Evolutionary conservation across 2,797 vertebrate species (phyloP).

Genomic region (Oryzias sinensis): DNA sequence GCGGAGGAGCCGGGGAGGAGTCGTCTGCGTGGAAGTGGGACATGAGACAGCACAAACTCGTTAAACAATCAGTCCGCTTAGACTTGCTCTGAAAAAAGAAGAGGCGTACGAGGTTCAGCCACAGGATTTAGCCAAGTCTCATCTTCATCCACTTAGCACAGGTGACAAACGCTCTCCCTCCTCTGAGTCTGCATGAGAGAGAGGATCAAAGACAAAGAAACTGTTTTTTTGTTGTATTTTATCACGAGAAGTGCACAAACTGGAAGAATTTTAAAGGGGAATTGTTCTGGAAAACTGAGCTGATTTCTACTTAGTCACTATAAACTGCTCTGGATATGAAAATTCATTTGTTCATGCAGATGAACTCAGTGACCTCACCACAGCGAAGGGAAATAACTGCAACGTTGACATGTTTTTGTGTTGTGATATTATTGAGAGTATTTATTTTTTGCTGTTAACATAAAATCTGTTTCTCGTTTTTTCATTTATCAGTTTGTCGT

Average conservation of each 20-base stretch:
- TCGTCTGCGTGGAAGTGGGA: conserved; percentile 26
- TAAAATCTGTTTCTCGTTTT: no score
- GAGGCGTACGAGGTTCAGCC: conserved; percentile 34
- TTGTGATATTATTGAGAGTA: no score
- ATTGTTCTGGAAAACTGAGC: conserved; percentile 3
- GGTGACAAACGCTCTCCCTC: conserved; percentile 10
- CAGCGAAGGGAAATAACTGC: no score
- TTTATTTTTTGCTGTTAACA: no score
- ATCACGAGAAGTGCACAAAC: no score
- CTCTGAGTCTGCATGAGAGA: no score
- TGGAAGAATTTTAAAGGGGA: no score
- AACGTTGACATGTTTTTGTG: no score
- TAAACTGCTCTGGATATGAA: conserved; percentile 3
- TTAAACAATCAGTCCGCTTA: conserved; percentile 44
- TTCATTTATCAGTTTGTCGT: no score
- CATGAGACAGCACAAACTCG: conserved; percentile 57
- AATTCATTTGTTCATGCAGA: conserved; percentile 17
- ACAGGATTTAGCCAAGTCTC: conserved; percentile 43
- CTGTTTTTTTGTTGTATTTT: no score
- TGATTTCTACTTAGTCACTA: conserved; percentile 32
- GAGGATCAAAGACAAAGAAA: no score
- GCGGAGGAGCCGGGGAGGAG: conserved; percentile 19
- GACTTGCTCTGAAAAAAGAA: conserved; percentile 59
- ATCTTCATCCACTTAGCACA: conserved; percentile 57
- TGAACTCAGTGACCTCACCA: conserved; percentile 38